Evolutionary conservation across 2,113 vertebrate genomes (phyloP).

Genomic region (Cnemophilus loriae): DNA sequence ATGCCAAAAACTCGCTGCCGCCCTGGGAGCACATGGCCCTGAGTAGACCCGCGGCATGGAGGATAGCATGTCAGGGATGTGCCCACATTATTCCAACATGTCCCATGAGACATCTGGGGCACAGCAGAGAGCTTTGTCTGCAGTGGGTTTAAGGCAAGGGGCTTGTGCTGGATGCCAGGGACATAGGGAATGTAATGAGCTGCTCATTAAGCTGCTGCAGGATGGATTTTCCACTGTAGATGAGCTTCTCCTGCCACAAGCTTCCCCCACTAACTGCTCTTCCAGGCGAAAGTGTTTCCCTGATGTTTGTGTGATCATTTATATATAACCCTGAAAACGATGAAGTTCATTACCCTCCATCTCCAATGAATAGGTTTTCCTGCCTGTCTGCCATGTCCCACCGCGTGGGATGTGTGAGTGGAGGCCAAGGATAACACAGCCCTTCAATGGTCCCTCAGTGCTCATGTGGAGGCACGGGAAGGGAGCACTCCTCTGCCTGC

Average conservation of each 20-base stretch:
- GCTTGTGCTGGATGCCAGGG: background rate
- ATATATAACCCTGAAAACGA: background rate
- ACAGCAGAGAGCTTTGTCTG: background rate
- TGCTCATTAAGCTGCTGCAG: background rate
- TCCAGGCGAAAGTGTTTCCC: background rate
- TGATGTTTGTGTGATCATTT: background rate
- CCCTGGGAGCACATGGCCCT: background rate
- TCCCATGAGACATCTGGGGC: background rate
- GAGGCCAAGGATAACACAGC: constrained; percentile 58
- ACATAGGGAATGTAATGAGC: background rate
- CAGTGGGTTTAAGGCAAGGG: background rate
- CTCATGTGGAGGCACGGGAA: background rate
- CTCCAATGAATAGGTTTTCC: constrained; percentile 3
- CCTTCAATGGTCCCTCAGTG: constrained; percentile 48
- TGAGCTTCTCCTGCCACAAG: background rate
- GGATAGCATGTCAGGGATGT: background rate
- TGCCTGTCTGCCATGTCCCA: background rate
- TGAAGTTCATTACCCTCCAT: background rate
- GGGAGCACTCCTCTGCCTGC: background rate
- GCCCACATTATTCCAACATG: background rate
- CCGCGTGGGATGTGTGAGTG: background rate
- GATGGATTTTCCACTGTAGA: background rate
- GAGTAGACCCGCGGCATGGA: rapidly evolving
- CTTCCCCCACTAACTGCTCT: background rate
- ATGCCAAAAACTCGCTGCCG: rapidly evolving